phyloP scores from a whole-genome alignment of 2,888 invertebrate genomes.

The Epistrophella euchroma region DNA sequence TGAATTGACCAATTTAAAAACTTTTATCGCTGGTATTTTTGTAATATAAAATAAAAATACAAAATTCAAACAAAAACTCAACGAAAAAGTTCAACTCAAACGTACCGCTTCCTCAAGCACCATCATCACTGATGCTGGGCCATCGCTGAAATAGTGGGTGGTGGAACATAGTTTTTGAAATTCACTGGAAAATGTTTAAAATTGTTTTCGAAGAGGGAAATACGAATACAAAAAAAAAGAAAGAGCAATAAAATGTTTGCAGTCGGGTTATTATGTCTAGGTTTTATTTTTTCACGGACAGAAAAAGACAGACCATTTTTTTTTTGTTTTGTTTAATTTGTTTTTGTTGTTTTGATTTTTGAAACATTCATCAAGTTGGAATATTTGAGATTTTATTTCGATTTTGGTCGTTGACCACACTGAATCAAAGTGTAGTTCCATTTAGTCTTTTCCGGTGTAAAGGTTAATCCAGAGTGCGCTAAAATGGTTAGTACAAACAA shows the following conservation, averaged over 20 bases:
- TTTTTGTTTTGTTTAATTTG: conserved; percentile 12
- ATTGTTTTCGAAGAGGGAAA: conserved; percentile 46
- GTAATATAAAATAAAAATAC: conserved; percentile 1
- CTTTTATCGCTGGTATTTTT: conserved; percentile 23
- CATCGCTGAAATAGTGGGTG: conserved; percentile 45
- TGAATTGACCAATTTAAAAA: conserved; percentile 51
- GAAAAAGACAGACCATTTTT: conserved; percentile 29
- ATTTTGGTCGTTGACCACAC: conserved; percentile 70
- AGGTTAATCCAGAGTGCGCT: conserved; percentile 57
- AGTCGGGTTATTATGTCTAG: conserved; percentile 56
- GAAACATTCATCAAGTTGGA: conserved; percentile 72
- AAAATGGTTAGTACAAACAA: conserved; percentile 70
- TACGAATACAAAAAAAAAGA: conserved; percentile 40
- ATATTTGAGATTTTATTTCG: conserved; percentile 65
- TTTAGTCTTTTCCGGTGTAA: conserved; percentile 73
- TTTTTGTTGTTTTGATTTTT: conserved; percentile 48
- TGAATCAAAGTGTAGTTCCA: conserved; percentile 67
- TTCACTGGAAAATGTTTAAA: conserved; percentile 72
- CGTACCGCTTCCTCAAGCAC: conserved; percentile 48
- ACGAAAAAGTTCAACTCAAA: conserved; percentile 58
- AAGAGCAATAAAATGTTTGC: conserved; percentile 53
- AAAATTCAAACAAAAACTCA: neutral
- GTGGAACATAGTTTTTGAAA: conserved; percentile 70
- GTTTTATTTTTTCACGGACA: conserved; percentile 50
- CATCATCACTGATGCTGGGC: conserved; percentile 5